Conservation (phyloP, 2,888 invertebrate species). For the Ectemnius lituratus region DNA sequence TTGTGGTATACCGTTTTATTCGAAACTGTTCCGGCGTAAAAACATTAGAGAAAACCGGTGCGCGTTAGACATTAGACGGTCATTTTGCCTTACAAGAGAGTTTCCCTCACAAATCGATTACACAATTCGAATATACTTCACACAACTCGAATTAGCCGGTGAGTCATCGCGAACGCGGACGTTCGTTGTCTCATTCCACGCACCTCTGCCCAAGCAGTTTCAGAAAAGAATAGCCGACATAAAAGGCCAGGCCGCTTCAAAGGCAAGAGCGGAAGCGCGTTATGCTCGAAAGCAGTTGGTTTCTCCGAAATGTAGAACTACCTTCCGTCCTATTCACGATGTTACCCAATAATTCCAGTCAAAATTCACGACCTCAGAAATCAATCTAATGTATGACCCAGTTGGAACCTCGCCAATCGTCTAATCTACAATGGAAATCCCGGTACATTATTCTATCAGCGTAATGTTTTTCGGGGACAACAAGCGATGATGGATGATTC, state of each 20-base stretch:
- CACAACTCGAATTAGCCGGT: slow-evolving; percentile 32
- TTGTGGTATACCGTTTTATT: too few species aligned
- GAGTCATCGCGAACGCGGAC: slow-evolving; percentile 25
- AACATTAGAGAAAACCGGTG: too few species aligned
- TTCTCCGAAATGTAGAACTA: too few species aligned
- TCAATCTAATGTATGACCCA: slow-evolving; percentile 38
- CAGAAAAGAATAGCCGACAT: background rate
- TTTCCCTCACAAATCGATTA: slow-evolving; percentile 39
- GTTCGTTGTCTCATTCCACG: slow-evolving; percentile 18
- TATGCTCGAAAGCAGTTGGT: too few species aligned
- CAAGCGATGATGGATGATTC: slow-evolving; percentile 38
- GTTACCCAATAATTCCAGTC: background rate
- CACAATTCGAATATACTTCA: slow-evolving; percentile 36
- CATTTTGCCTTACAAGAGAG: background rate
- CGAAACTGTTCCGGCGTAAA: too few species aligned
- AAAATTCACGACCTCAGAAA: slow-evolving; percentile 17
- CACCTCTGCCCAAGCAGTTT: background rate
- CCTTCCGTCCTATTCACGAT: background rate
- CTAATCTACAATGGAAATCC: slow-evolving; percentile 43
- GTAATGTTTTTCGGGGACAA: slow-evolving; percentile 24
- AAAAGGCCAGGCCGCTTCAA: too few species aligned
- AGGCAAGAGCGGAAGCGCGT: too few species aligned
- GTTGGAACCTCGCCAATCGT: slow-evolving; percentile 43
- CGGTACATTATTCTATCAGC: slow-evolving; percentile 38
- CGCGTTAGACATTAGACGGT: too few species aligned